phyloP scores from a whole-genome alignment of 1,140 invertebrate species.

The Xylocopa sonorina region DNA sequence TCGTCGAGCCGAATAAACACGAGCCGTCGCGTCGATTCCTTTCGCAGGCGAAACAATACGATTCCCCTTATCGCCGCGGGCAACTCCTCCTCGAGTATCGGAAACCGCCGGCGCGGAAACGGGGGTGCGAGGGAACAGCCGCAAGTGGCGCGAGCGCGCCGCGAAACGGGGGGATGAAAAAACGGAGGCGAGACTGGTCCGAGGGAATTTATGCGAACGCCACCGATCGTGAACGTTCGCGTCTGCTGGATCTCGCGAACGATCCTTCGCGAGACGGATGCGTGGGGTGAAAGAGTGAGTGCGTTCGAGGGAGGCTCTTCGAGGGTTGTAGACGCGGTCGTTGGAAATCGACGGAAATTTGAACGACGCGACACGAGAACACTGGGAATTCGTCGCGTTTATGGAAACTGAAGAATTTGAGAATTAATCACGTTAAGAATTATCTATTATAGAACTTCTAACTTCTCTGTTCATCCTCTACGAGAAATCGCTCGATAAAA shows the following conservation, averaged over 20 bases:
- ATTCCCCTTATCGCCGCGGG: conserved; percentile 52
- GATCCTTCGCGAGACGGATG: not conserved
- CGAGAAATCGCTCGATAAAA: too few relatives aligned
- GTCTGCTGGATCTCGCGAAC: not conserved
- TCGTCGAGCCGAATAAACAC: conserved; percentile 3
- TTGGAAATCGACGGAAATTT: conserved; percentile 1
- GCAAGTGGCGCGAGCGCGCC: conserved; percentile 20
- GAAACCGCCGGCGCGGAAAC: conserved; percentile 55
- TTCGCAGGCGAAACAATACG: conserved; percentile 33
- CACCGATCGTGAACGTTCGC: conserved; percentile 1
- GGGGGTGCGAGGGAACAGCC: conserved; percentile 12
- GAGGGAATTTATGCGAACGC: conserved; percentile 9
- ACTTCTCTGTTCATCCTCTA: too few relatives aligned
- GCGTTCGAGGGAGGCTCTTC: not conserved
- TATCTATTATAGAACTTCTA: too few relatives aligned
- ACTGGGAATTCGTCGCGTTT: not conserved
- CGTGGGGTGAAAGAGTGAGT: not conserved
- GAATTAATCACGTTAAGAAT: too few relatives aligned
- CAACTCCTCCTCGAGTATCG: conserved; percentile 58
- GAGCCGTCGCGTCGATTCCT: conserved; percentile 14
- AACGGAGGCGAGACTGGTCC: not conserved
- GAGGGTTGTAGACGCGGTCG: not conserved
- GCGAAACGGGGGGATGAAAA: not conserved
- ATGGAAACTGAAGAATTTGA: too few relatives aligned
- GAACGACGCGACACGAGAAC: not conserved